Evolutionary conservation across 2,797 vertebrate species (phyloP).

Genomic region (Bradypus variegatus): DNA sequence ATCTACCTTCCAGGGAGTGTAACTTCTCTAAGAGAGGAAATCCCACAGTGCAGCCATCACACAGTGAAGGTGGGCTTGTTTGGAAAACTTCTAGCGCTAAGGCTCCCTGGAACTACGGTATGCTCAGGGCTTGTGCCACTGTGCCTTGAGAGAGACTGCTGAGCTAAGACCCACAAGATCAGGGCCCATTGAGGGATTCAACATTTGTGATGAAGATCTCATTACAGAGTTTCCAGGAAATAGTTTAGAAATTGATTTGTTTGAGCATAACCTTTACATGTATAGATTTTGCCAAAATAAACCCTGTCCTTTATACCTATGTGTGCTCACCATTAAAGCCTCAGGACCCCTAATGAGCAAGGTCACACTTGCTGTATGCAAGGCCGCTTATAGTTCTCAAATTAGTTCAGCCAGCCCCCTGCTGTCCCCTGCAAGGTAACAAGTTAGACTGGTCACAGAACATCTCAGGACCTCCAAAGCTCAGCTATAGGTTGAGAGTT

Average conservation of each 20-base stretch:
- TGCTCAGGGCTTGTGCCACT: background rate
- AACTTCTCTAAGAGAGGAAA: too few relatives aligned
- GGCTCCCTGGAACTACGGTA: background rate
- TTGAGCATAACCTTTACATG: background rate
- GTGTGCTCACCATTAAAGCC: background rate
- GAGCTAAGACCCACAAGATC: background rate
- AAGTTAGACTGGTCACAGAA: too few relatives aligned
- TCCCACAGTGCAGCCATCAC: background rate
- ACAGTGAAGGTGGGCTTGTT: too few relatives aligned
- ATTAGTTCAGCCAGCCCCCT: accelerated
- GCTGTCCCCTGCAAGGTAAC: too few relatives aligned
- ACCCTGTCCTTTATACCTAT: too few relatives aligned
- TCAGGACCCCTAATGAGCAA: background rate
- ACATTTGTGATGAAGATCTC: background rate
- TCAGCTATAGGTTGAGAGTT: too few relatives aligned
- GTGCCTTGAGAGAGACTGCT: background rate
- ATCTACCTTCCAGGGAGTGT: background rate
- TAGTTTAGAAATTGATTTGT: background rate
- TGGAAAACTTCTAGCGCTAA: background rate
- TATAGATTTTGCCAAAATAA: background rate
- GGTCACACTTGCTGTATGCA: background rate
- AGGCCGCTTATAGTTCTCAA: background rate
- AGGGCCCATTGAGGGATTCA: too few relatives aligned
- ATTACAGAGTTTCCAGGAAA: too few relatives aligned
- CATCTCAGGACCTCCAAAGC: background rate